Base-by-base conservation (phyloP, 2,797 vertebrate species). In the Muscicapa comitata region DNA sequence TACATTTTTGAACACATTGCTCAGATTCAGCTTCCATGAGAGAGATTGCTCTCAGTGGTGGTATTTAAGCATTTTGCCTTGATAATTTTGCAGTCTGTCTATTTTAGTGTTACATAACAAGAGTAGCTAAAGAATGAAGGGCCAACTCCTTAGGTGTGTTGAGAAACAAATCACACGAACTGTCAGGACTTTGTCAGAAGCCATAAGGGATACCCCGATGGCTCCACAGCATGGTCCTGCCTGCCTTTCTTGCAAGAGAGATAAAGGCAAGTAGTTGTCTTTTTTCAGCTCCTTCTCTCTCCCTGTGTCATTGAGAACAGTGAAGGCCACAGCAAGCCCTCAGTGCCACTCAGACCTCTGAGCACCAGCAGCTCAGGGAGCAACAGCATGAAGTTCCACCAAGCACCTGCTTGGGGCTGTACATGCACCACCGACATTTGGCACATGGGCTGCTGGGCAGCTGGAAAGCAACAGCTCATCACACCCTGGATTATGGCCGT, bases 341-440 rank as follows among this genome's bases (percentile, higher is more conserved):
- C 28, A 48, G 38, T 48, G 38, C n/a, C 1, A 0, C 42, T 33
- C 45, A 73, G 63, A 42, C 31, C 9, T 37, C 55, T 31, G 63
- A 42, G 47, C 1, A 0, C 67, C 48, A 29, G 62, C 58, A 70
- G 57, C 65, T 86, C 11, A 17, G 58, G 63, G 17, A 65, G 24
- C 38, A 81, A 2, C 28, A 75, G 35, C 0, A 0, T 7, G 35
- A 70, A 6, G 16, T 17, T 74, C 55, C 24, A 5, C 10, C 0
- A 0, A 42, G 26, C 10, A 6, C 1, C 1, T 9, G 43, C 21
- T 9, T 3, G 0, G 21, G 57, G 21, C 48, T 48, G 13, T 2
- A 2, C 0, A 0, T 10, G 29, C 35, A 13, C 17, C 28, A 21
- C 40, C 1, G 2, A 11, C 43, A 1, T 4, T 24, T 19, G 51